Percentiles rank a stretch among this genome's conserved stretches.
phyloP scores from a whole-genome alignment of 2,113 vertebrate species.

The Callopanchax toddi region DNA sequence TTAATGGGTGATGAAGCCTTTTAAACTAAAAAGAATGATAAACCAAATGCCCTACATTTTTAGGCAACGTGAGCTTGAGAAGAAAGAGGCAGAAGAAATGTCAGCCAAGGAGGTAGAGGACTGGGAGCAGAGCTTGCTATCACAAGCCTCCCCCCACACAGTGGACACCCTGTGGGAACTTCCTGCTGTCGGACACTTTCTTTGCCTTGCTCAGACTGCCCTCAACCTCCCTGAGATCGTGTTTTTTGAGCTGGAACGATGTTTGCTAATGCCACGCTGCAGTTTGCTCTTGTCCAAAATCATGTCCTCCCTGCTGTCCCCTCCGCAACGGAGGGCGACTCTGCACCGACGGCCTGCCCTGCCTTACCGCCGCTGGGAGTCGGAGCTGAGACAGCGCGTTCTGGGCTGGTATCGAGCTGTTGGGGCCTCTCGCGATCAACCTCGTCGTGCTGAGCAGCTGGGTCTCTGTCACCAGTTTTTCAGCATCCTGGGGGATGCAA shows the following conservation, averaged over 20 bases:
- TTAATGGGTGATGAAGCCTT: no score
- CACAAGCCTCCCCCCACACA: slow-evolving; percentile 85
- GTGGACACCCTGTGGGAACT: slow-evolving; percentile 96
- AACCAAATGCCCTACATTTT: slow-evolving; percentile 2
- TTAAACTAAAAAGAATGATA: neutral
- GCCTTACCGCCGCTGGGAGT: slow-evolving; percentile 92
- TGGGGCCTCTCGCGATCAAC: slow-evolving; percentile 85
- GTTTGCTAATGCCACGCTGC: slow-evolving; percentile 96
- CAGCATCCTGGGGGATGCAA: slow-evolving; percentile 86
- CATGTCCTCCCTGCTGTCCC: slow-evolving; percentile 94
- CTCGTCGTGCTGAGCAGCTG: slow-evolving; percentile 86
- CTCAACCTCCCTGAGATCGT: slow-evolving; percentile 97
- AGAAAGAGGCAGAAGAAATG: slow-evolving; percentile 94
- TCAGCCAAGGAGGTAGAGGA: slow-evolving; percentile 94
- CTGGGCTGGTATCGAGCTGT: slow-evolving; percentile 89
- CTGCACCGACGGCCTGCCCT: slow-evolving; percentile 89
- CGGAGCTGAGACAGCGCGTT: slow-evolving; percentile 88
- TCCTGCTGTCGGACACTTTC: slow-evolving; percentile 96
- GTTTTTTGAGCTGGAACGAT: slow-evolving; percentile 96
- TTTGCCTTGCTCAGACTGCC: slow-evolving; percentile 94
- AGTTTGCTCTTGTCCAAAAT: slow-evolving; percentile 93
- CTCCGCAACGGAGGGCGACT: slow-evolving; percentile 86
- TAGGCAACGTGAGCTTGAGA: slow-evolving; percentile 94
- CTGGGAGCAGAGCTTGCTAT: slow-evolving; percentile 90
- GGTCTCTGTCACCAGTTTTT: slow-evolving; percentile 94